Conservation (phyloP, 2,888 invertebrate species). For the Pseudococcus viburni region DNA sequence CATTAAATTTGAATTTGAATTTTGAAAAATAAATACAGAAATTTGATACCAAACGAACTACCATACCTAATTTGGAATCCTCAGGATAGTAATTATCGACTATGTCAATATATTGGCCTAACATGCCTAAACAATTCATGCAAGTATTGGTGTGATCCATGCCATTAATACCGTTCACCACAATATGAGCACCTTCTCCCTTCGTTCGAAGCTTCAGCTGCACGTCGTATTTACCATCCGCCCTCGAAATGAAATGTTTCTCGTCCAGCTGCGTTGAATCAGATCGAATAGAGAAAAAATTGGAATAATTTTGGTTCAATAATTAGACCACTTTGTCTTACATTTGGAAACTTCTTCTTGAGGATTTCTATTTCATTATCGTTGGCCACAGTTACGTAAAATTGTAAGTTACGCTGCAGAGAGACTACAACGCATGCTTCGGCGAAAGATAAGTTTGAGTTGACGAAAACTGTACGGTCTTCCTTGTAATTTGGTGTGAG, state of each 20-base stretch:
- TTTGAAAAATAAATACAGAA: background rate
- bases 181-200: constrained; percentile 72
- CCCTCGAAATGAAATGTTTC: constrained; percentile 37
- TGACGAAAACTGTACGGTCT: constrained; percentile 72
- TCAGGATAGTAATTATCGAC: constrained; percentile 75
- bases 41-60: background rate
- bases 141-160: constrained; percentile 75
- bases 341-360: constrained; percentile 74
- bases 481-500: background rate
- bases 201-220: constrained; percentile 65
- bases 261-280: constrained; percentile 2
- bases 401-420: constrained; percentile 77
- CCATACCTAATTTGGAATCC: constrained; percentile 23
- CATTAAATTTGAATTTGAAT: background rate
- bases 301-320: no score
- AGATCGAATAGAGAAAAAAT: background rate
- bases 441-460: constrained; percentile 81
- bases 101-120: constrained; percentile 76
- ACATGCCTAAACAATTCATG: constrained; percentile 74
- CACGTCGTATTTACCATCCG: constrained; percentile 65
- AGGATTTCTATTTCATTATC: constrained; percentile 78
- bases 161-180: constrained; percentile 76
- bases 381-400: constrained; percentile 81
- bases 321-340: constrained; percentile 64
- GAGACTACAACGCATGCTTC: constrained; percentile 83